These are phyloP conservation scores for Helicoverpa armigera DNA, from an alignment of 1,140 invertebrate genomes.

Conservation along the genomic window DNA sequence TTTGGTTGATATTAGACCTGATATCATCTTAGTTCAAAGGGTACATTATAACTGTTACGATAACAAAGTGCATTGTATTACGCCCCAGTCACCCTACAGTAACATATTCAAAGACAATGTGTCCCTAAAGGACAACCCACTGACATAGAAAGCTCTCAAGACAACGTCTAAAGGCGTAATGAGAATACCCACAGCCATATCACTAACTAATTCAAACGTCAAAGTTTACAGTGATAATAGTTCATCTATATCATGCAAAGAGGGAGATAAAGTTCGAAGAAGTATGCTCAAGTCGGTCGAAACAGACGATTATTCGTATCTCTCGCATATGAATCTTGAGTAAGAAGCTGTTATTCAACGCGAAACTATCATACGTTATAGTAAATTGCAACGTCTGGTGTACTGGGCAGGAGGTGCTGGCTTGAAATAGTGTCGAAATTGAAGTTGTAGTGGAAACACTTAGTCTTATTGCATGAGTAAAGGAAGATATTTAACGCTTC, in stretches of 20 bases:
- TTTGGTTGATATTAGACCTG: too few relatives aligned
- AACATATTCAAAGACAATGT: too few relatives aligned
- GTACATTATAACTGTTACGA: too few relatives aligned
- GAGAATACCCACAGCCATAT: too few relatives aligned
- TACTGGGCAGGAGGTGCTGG: neutral
- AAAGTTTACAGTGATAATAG: neutral
- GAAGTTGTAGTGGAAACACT: neutral
- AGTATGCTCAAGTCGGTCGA: slow-evolving; percentile 1
- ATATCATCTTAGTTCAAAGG: too few relatives aligned
- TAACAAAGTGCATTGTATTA: too few relatives aligned
- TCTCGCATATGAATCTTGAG: slow-evolving; percentile 5
- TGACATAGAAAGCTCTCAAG: too few relatives aligned
- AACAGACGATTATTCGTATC: slow-evolving; percentile 14
- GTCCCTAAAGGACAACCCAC: too few relatives aligned
- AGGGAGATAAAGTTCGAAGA: slow-evolving; percentile 5
- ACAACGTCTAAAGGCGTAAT: too few relatives aligned
- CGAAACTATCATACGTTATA: slow-evolving; percentile 23
- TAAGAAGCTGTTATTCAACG: slow-evolving; percentile 5
- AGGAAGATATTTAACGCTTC: too few relatives aligned
- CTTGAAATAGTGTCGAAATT: neutral
- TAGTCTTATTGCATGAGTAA: too few relatives aligned
- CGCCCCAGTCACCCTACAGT: too few relatives aligned
- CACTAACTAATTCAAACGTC: neutral
- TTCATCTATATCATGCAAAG: neutral
- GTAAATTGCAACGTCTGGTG: slow-evolving; percentile 8